Base-by-base conservation (phyloP, 2,888 invertebrate genomes). In the Drosophila prostipennis region DNA sequence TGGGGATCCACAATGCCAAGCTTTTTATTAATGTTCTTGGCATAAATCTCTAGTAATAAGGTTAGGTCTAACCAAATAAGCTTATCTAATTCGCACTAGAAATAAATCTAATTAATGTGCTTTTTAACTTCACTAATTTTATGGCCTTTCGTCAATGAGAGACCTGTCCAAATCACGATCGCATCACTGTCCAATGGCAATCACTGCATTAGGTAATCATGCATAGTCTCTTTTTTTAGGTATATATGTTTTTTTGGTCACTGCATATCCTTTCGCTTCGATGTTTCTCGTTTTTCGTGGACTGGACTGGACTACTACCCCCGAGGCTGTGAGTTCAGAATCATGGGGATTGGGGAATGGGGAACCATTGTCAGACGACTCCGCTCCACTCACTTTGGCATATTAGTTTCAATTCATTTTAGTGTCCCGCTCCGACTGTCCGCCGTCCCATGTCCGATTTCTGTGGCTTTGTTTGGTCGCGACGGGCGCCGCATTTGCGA, bases 391-490 rank as follows among this genome's bases (percentile, higher is more conserved):
- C 82, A 81, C 88, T 84, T 86, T 84, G 87, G 88, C 86, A 88
- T 87, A 87, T 87, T 87, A 87, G 86, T 87, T 87, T 88, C 86
- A 87, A 88, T 87, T 88, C 88, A 85, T 87, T 87, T 86, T 79
- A 84, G 86, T 87, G 84, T 86, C 80, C 78, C 52, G 63, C 45
- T 70, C 51, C 37, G 52, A 46, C 45, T 49, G 61, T 59, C 61
- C 40, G 4, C n/a, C 72, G 77, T 82, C 80, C 74, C 70, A 10
- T 5, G 34, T 82, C 80, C 74, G 73, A 72, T 74, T 74, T 59
- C 54, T 74, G 76, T 81, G 78, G 77, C 84, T 80, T 87, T 87
- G 85, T 84, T 84, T 87, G 87, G 73, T 72, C 51, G 68, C 70
- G 55, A 68, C 67, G 67, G 67, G 67, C 68, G 68, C 68, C 68